Conservation (phyloP, 1,140 invertebrate species). For the Hypsibius dujardini region DNA sequence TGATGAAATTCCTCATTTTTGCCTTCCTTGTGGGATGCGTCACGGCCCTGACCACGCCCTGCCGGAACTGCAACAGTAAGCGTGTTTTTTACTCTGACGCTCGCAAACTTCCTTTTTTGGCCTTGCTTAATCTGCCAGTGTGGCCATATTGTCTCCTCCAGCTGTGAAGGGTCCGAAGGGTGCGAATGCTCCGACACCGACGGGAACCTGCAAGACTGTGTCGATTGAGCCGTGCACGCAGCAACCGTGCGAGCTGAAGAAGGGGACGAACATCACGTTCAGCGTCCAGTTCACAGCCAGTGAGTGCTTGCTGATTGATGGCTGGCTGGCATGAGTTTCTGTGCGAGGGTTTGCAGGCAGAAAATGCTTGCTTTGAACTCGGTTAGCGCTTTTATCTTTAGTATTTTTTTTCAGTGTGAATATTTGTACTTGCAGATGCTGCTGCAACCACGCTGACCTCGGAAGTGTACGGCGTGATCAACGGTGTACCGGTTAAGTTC, state of each 20-base stretch:
- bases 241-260: constrained; percentile 19
- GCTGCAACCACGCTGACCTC: constrained; percentile 21
- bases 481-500: constrained; percentile 50
- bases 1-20: not conserved
- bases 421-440: constrained; percentile 22
- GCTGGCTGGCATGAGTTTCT: too few species aligned
- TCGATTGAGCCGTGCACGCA: constrained; percentile 14
- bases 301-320: not conserved
- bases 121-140: too few species aligned
- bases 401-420: not conserved
- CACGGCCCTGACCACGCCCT: not conserved
- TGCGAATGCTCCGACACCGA: not conserved
- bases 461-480: constrained; percentile 44
- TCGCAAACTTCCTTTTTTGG: too few species aligned
- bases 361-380: not conserved
- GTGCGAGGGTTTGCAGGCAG: not conserved
- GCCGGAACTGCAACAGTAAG: constrained; percentile 12
- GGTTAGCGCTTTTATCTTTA: not conserved
- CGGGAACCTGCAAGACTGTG: constrained; percentile 9
- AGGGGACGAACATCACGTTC: constrained; percentile 19
- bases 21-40: not conserved
- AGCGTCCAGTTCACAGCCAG: constrained; percentile 19
- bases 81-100: too few species aligned
- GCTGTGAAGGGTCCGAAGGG: too few species aligned
- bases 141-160: too few species aligned